Evolutionary conservation across 1,140 invertebrate species (phyloP).

Genomic region (Camponotus vicinus): DNA sequence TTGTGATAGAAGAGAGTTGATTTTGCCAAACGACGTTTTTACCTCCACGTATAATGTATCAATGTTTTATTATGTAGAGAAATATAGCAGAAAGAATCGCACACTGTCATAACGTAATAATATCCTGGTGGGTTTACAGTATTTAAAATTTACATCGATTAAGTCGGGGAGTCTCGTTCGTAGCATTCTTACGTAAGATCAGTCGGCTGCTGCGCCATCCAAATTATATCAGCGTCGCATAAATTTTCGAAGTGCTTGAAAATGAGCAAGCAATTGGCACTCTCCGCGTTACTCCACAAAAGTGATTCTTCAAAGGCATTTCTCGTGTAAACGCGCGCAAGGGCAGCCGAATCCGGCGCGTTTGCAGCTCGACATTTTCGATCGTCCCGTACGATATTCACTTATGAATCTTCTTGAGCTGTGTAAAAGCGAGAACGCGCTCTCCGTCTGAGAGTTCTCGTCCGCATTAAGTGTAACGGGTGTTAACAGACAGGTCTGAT

Average conservation of each 20-base stretch:
- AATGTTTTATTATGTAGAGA: not conserved
- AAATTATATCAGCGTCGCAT: not conserved
- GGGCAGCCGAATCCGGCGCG: constrained; percentile 50
- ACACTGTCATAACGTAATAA: too few relatives aligned
- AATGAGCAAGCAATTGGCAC: constrained; percentile 21
- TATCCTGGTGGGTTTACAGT: too few relatives aligned
- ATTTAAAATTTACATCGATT: too few relatives aligned
- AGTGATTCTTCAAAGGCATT: constrained; percentile 63
- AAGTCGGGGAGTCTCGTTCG: not conserved
- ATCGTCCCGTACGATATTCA: constrained; percentile 79
- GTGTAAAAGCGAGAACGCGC: constrained; percentile 30
- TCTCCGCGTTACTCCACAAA: constrained; percentile 45
- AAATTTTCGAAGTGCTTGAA: constrained; percentile 12
- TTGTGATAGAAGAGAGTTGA: not conserved
- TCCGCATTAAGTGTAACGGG: constrained; percentile 53
- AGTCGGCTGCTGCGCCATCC: not conserved
- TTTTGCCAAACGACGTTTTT: not conserved
- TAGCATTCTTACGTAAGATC: not conserved
- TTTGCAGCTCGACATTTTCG: constrained; percentile 76
- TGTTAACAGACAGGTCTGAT: not conserved
- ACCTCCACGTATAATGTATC: not conserved
- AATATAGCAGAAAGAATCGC: too few relatives aligned
- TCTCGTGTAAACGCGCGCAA: constrained; percentile 56
- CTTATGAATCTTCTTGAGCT: constrained; percentile 79
- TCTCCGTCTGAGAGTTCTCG: not conserved